Percentiles rank a stretch among this genome's conserved stretches.
Evolutionary conservation across 2,797 vertebrate genomes (phyloP).

Genomic region (Balearica regulorum): DNA sequence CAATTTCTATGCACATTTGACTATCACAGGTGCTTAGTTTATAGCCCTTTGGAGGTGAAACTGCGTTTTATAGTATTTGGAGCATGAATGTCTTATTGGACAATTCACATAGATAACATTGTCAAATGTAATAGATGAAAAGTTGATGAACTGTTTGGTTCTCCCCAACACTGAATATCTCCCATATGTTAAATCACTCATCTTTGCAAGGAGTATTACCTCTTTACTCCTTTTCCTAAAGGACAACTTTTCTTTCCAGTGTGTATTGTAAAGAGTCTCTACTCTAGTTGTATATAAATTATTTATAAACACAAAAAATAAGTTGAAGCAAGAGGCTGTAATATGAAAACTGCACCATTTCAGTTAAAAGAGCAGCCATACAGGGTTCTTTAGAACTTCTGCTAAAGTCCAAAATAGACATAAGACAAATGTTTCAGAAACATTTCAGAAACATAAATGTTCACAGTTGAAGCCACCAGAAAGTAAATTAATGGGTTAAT

Average conservation of each 20-base stretch:
- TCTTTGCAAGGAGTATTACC: neutral
- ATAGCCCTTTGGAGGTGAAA: neutral
- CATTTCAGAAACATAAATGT: neutral
- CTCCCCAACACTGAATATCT: neutral
- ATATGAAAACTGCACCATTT: neutral
- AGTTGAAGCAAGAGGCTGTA: neutral
- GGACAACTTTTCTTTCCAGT: neutral
- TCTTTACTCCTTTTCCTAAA: neutral
- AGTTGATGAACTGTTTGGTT: neutral
- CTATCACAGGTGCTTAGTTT: neutral
- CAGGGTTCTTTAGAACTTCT: neutral
- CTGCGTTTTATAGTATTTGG: neutral
- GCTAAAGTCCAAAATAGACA: neutral
- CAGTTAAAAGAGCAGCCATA: neutral
- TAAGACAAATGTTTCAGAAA: neutral
- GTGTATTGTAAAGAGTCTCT: neutral
- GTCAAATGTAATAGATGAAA: neutral
- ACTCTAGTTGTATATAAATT: constrained; percentile 24
- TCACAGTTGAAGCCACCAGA: neutral
- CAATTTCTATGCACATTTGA: neutral
- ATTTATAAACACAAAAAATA: constrained; percentile 44
- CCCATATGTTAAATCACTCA: neutral
- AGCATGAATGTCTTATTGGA: neutral
- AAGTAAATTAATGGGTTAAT: neutral
- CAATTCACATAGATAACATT: neutral